These are phyloP conservation scores for Pachyuromys duprasi DNA, from an alignment of 2,797 vertebrate species.

Conservation along the genomic window DNA sequence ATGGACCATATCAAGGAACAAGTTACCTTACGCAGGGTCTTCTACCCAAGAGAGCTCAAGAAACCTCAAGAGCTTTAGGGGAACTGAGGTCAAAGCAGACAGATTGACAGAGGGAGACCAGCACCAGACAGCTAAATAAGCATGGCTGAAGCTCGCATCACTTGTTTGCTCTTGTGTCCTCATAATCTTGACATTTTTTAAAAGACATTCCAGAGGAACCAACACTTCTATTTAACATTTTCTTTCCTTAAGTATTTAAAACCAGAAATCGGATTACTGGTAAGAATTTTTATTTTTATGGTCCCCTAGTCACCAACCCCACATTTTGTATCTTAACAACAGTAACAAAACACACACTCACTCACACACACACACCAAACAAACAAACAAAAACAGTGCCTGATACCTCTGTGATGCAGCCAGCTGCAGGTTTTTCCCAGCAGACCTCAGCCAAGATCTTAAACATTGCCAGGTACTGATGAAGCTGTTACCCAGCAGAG, in stretches of 20 bases:
- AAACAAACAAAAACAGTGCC: not conserved
- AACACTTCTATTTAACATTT: not conserved
- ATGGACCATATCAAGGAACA: not conserved
- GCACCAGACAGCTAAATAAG: not conserved
- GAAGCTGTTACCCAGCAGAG: not conserved
- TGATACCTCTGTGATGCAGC: not conserved
- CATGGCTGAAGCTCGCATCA: not conserved
- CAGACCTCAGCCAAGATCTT: not conserved
- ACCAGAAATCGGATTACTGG: not conserved
- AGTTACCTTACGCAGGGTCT: not conserved
- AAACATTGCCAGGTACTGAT: not conserved
- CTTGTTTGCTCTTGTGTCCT: not conserved
- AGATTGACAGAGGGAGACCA: not conserved
- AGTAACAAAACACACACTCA: not conserved
- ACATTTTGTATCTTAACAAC: not conserved
- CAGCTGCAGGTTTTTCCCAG: not conserved
- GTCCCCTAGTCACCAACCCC: not conserved
- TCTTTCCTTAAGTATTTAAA: slow-evolving; percentile 39
- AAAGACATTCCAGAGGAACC: not conserved
- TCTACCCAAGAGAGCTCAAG: not conserved
- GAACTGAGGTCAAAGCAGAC: not conserved
- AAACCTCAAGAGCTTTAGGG: not conserved
- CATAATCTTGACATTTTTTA: not conserved
- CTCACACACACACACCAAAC: not conserved
- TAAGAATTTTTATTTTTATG: not conserved